phyloP scores from a whole-genome alignment of 2,888 invertebrate genomes.

The Nomada lathburiana region DNA sequence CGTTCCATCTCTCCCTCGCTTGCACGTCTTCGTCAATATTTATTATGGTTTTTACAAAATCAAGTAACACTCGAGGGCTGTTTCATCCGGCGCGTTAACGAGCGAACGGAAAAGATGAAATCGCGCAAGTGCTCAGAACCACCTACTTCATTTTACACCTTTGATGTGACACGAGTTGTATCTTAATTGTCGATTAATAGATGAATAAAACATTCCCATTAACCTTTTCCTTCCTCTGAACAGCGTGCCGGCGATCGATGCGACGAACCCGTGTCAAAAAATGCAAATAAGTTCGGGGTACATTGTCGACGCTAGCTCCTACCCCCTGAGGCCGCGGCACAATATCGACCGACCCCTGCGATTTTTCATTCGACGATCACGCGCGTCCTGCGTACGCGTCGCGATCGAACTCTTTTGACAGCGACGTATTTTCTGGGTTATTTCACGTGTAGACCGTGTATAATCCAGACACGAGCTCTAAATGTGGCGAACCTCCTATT shows the following conservation, averaged over 20 bases:
- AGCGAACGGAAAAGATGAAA: constrained; percentile 25
- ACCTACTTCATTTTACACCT: constrained; percentile 56
- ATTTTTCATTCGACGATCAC: neutral
- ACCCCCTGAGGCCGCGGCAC: neutral
- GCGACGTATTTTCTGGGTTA: constrained; percentile 70
- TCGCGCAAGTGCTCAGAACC: constrained; percentile 23
- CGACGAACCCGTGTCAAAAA: constrained; percentile 7
- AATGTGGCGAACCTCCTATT: constrained; percentile 79
- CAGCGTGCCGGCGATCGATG: constrained; percentile 6
- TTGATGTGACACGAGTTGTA: constrained; percentile 43
- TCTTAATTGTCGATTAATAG: constrained; percentile 53
- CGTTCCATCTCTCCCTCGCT: neutral
- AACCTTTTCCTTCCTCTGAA: neutral
- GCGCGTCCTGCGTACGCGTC: neutral
- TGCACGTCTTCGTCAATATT: constrained; percentile 37
- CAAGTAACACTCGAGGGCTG: constrained; percentile 40
- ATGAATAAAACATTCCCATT: constrained; percentile 55
- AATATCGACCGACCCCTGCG: neutral
- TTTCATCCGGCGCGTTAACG: constrained; percentile 39
- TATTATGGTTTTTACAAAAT: constrained; percentile 43
- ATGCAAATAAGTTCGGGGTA: neutral
- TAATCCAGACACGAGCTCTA: constrained; percentile 78
- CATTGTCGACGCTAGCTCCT: neutral
- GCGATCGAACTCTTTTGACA: constrained; percentile 56
- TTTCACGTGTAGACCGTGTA: constrained; percentile 70